Conservation (phyloP, 1,140 invertebrate species). For the Trachymyrmex septentrionalis region DNA sequence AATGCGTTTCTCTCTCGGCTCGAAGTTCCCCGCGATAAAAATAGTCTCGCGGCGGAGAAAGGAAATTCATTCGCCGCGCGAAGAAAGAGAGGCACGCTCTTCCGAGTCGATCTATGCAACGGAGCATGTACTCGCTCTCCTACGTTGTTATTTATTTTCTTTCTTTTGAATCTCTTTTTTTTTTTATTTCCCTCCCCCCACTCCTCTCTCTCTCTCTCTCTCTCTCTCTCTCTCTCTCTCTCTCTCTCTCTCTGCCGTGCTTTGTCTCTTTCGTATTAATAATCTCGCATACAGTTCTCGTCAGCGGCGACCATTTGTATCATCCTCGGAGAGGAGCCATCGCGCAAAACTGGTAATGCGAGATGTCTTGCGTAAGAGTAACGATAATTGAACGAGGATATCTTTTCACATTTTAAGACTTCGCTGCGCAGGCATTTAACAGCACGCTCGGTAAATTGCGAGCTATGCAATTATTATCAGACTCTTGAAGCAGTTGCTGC, state of each 20-base stretch:
- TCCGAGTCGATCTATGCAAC: slow-evolving; percentile 12
- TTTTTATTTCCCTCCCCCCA: background rate
- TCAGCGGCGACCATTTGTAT: background rate
- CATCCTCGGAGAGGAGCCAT: background rate
- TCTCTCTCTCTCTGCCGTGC: background rate
- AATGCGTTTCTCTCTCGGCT: slow-evolving; percentile 1
- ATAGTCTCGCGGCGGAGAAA: slow-evolving; percentile 36
- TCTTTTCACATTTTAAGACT: slow-evolving; percentile 1
- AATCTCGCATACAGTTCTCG: background rate
- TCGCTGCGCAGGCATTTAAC: background rate
- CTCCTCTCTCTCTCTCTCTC: too few species aligned
- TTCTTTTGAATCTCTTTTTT: slow-evolving; percentile 5
- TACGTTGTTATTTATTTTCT: slow-evolving; percentile 16
- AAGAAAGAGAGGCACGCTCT: slow-evolving; percentile 14
- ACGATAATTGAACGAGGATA: slow-evolving; percentile 36
- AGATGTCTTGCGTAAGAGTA: slow-evolving; percentile 43
- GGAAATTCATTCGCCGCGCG: slow-evolving; percentile 38
- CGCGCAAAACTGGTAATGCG: slow-evolving; percentile 30
- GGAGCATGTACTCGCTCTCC: background rate
- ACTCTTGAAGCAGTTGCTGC: background rate
- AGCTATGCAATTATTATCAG: background rate
- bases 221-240: background rate
- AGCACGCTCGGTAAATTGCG: background rate
- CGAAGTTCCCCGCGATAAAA: slow-evolving; percentile 43
- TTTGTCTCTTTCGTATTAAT: slow-evolving; percentile 22